Conservation (phyloP, 2,797 vertebrate species). For the Acanthiza pusilla region DNA sequence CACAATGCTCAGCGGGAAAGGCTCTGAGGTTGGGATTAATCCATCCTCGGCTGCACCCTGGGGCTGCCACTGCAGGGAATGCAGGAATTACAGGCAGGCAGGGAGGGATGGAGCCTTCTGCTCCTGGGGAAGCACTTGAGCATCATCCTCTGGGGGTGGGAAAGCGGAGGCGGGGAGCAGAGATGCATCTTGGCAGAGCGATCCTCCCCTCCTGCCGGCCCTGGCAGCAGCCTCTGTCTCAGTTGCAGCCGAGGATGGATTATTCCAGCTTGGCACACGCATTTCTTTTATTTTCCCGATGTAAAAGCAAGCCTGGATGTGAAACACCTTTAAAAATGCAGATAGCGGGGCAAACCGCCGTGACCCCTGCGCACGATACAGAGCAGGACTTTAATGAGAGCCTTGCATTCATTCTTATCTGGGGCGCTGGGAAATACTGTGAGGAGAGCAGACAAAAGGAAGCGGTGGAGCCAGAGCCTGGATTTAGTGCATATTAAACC, state of each 20-base stretch:
- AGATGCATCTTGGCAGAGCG: background rate
- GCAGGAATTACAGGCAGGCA: background rate
- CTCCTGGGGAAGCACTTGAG: background rate
- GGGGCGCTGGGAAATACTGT: background rate
- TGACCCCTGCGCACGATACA: background rate
- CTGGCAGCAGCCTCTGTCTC: background rate
- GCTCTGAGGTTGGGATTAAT: rapidly evolving
- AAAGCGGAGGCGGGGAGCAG: background rate
- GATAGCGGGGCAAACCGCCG: background rate
- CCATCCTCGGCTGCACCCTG: background rate
- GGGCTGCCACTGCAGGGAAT: background rate
- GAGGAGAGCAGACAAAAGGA: background rate
- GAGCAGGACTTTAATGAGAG: background rate
- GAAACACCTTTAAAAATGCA: conserved; percentile 30
- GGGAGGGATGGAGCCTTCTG: background rate
- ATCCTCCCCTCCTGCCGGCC: background rate
- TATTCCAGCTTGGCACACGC: background rate
- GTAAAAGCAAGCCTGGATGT: background rate
- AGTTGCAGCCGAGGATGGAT: background rate
- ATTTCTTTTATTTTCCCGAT: background rate
- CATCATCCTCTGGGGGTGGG: background rate
- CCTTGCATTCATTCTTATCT: background rate
- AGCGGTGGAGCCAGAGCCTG: background rate
- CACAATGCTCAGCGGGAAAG: rapidly evolving
- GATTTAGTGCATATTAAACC: background rate